A percentile compares a stretch with the other conserved stretches of the same genome.
Conservation (phyloP, 2,888 invertebrate genomes). For the Caenorhabditis panamensis region DNA sequence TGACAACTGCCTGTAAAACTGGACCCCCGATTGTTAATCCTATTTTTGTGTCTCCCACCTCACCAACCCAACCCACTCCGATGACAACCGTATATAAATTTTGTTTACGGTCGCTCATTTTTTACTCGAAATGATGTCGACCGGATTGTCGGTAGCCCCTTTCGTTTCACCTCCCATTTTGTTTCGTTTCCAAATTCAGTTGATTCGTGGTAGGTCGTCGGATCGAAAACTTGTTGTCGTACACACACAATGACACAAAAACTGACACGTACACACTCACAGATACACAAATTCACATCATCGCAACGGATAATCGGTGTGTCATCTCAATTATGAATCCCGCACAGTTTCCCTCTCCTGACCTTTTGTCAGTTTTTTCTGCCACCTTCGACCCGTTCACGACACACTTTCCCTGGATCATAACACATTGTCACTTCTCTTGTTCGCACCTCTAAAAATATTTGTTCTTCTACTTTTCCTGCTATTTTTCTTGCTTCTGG, state of each 20-base stretch:
- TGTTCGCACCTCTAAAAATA: neutral
- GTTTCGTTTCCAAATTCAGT: constrained; percentile 46
- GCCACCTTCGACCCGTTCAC: neutral
- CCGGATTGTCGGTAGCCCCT: constrained; percentile 38
- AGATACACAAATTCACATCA: constrained; percentile 42
- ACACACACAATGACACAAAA: constrained; percentile 41
- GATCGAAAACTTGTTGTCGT: constrained; percentile 48
- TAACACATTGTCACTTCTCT: neutral
- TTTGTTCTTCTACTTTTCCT: neutral
- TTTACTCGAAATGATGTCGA: constrained; percentile 26
- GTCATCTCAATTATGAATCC: constrained; percentile 50
- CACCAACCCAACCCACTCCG: neutral
- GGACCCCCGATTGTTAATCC: constrained; percentile 47
- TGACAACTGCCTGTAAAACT: constrained; percentile 31
- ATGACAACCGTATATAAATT: constrained; percentile 20
- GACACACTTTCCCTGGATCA: neutral
- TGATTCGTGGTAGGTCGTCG: neutral
- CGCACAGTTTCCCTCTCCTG: neutral
- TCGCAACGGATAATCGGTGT: constrained; percentile 33
- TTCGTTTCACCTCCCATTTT: constrained; percentile 37
- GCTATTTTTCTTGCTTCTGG: neutral
- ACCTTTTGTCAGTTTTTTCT: constrained; percentile 34
- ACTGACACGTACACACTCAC: constrained; percentile 43
- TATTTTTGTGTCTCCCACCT: constrained; percentile 31
- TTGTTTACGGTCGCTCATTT: constrained; percentile 36